These are phyloP conservation scores for Pyrocephalus nanus DNA, from an alignment of 2,797 vertebrate genomes.

Conservation along the genomic window DNA sequence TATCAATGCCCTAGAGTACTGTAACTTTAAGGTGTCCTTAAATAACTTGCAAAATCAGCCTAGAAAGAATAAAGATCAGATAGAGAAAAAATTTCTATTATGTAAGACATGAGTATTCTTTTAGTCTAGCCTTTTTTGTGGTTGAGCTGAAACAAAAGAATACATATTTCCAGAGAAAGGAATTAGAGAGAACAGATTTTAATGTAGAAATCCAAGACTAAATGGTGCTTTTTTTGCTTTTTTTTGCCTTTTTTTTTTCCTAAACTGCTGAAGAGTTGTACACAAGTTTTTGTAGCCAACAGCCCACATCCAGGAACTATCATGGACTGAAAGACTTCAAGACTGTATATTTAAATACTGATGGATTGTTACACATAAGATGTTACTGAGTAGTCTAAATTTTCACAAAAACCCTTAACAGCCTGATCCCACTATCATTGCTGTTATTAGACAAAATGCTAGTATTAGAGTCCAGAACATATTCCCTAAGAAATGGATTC, in stretches of 20 bases:
- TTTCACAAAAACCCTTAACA: not conserved
- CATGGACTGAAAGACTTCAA: not conserved
- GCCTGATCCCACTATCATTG: not conserved
- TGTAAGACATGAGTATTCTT: slow-evolving; percentile 47
- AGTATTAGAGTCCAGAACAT: not conserved
- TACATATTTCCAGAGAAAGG: slow-evolving; percentile 45
- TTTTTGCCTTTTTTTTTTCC: too few relatives aligned
- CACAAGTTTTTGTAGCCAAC: not conserved
- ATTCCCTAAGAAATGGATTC: not conserved
- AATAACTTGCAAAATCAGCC: slow-evolving; percentile 45
- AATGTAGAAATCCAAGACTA: slow-evolving; percentile 35
- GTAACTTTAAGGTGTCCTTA: slow-evolving; percentile 46
- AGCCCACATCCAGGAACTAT: not conserved
- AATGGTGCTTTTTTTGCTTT: not conserved
- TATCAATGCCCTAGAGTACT: not conserved
- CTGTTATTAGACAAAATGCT: not conserved
- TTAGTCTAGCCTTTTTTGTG: slow-evolving; percentile 39
- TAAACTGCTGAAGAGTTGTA: not conserved
- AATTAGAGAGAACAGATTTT: not conserved
- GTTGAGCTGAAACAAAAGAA: slow-evolving; percentile 57
- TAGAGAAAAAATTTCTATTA: slow-evolving; percentile 42
- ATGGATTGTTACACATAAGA: not conserved
- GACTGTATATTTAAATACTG: not conserved
- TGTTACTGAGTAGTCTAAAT: not conserved
- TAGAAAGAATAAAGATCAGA: slow-evolving; percentile 61